phyloP scores from a whole-genome alignment of 1,140 invertebrate genomes.

The Harlomillsia oculata region DNA sequence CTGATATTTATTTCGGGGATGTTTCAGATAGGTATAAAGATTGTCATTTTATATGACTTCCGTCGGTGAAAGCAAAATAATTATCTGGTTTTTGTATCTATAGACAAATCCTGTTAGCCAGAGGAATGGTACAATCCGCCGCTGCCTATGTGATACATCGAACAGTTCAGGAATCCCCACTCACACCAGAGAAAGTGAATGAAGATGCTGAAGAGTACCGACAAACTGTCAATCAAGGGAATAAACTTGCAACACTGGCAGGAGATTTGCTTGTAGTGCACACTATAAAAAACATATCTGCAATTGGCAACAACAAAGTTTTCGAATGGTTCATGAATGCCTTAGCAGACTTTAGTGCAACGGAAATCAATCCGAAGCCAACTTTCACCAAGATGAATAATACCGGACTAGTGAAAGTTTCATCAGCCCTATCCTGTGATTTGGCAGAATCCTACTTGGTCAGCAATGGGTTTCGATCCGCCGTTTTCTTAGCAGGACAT shows the following conservation, averaged over 20 bases:
- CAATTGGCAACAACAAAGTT: constrained; percentile 17
- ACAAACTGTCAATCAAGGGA: constrained; percentile 10
- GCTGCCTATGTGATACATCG: constrained; percentile 17
- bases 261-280: constrained; percentile 19
- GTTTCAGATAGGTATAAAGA: constrained; percentile 16
- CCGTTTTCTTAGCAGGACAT: constrained; percentile 9
- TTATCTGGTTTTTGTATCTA: background rate
- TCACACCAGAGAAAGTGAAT: background rate
- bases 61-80: background rate
- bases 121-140: constrained; percentile 14
- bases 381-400: constrained; percentile 9
- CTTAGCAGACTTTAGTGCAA: constrained; percentile 11
- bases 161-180: constrained; percentile 13
- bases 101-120: constrained; percentile 19
- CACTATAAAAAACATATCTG: constrained; percentile 13
- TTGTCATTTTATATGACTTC: background rate
- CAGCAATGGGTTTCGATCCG: constrained; percentile 5
- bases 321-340: constrained; percentile 21
- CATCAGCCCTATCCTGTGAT: background rate
- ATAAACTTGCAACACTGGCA: constrained; percentile 15
- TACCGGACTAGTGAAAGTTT: background rate
- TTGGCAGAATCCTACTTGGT: constrained; percentile 7
- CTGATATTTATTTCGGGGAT: constrained; percentile 11
- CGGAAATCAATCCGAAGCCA: background rate
- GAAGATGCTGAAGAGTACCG: background rate